These are phyloP conservation scores for Apeira syringaria DNA, from an alignment of 2,888 invertebrate species.

Conservation along the genomic window DNA sequence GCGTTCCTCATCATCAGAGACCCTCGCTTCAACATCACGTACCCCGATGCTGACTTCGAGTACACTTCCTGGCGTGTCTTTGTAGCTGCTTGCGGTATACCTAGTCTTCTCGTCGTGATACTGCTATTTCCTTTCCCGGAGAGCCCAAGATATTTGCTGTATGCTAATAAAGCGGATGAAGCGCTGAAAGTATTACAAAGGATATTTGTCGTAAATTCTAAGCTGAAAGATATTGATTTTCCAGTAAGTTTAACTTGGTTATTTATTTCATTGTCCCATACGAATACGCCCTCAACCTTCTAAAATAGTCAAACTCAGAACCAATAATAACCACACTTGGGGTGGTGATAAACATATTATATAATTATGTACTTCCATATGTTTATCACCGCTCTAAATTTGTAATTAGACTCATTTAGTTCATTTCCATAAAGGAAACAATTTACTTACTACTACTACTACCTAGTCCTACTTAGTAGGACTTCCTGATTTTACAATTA, in stretches of 20 bases:
- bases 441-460: too few relatives aligned
- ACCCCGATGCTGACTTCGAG: slow-evolving; percentile 52
- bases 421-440: too few relatives aligned
- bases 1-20: slow-evolving; percentile 74
- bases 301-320: too few relatives aligned
- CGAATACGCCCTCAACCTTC: too few relatives aligned
- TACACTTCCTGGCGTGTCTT: slow-evolving; percentile 87
- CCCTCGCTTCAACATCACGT: slow-evolving; percentile 58
- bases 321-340: too few relatives aligned
- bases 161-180: slow-evolving; percentile 73
- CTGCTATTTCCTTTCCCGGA: slow-evolving; percentile 81
- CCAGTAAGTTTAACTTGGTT: slow-evolving; percentile 80
- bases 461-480: too few relatives aligned
- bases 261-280: too few relatives aligned
- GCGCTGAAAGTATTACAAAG: slow-evolving; percentile 79
- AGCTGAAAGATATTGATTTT: slow-evolving; percentile 70
- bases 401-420: too few relatives aligned
- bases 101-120: slow-evolving; percentile 78
- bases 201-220: slow-evolving; percentile 82
- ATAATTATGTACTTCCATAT: too few relatives aligned
- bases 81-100: slow-evolving; percentile 84
- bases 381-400: too few relatives aligned
- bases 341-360: too few relatives aligned
- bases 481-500: too few relatives aligned
- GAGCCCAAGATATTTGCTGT: slow-evolving; percentile 81